These are phyloP conservation scores for Tretioscincus oriximinensis DNA, from an alignment of 2,113 vertebrate species.

Conservation along the genomic window DNA sequence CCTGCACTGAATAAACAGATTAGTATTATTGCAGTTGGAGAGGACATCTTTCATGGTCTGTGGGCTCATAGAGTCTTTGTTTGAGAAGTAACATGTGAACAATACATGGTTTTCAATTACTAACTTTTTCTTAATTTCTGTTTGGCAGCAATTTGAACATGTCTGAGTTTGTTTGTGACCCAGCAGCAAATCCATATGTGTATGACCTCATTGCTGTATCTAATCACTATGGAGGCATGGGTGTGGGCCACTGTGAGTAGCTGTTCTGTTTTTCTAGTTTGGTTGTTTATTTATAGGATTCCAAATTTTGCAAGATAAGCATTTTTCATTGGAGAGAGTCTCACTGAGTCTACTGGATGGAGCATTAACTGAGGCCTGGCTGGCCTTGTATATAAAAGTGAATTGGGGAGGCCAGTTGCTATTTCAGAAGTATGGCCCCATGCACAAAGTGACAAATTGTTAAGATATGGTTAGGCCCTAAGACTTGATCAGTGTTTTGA, in stretches of 20 bases:
- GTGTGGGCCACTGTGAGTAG: slow-evolving; percentile 96
- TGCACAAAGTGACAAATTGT: neutral
- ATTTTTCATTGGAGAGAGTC: neutral
- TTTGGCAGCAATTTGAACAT: slow-evolving; percentile 91
- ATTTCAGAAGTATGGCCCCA: neutral
- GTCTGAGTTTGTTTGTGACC: slow-evolving; percentile 98
- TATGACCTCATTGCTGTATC: slow-evolving; percentile 97
- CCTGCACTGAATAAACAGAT: neutral
- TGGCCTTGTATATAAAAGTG: neutral
- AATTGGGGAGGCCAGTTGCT: neutral
- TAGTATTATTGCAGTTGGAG: neutral
- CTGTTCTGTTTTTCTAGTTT: neutral
- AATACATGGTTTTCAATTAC: neutral
- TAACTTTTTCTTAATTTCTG: slow-evolving; percentile 53
- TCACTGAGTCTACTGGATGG: neutral
- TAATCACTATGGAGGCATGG: slow-evolving; percentile 99
- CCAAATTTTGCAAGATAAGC: neutral
- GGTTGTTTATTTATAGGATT: neutral
- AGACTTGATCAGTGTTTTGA: neutral
- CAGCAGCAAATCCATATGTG: slow-evolving; percentile 89
- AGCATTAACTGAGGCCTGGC: neutral
- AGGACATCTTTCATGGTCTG: neutral
- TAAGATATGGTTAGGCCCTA: neutral
- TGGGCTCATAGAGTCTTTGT: neutral
- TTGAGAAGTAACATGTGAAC: slow-evolving; percentile 9